Evolutionary conservation across 2,888 invertebrate species (phyloP).

Genomic region (Helicoverpa assulta): DNA sequence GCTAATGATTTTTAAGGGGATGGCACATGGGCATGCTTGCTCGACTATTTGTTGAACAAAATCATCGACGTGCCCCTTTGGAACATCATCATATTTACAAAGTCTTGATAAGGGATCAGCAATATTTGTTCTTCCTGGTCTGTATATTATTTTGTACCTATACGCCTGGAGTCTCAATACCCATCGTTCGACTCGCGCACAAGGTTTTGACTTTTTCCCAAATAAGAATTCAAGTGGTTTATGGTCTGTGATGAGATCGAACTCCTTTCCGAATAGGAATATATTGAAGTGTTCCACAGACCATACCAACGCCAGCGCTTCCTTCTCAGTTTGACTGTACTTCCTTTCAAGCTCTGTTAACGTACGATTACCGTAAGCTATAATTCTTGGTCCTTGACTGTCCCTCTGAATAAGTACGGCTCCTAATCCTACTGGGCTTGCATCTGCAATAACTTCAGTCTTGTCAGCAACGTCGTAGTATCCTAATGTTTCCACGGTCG

Average conservation of each 20-base stretch:
- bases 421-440: too few species aligned
- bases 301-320: conserved; percentile 57
- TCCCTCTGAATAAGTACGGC: conserved; percentile 1
- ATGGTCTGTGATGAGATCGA: conserved; percentile 68
- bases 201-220: conserved; percentile 67
- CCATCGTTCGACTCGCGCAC: conserved; percentile 65
- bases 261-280: conserved; percentile 60
- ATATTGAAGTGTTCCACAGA: conserved; percentile 61
- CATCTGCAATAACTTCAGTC: conserved; percentile 9
- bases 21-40: conserved; percentile 30
- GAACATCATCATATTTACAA: conserved; percentile 17
- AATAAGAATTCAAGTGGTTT: conserved; percentile 74
- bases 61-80: too few species aligned
- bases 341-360: conserved; percentile 34
- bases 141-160: conserved; percentile 44
- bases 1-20: conserved; percentile 29
- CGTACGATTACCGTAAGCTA: conserved; percentile 56
- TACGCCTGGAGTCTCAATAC: conserved; percentile 57
- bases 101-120: conserved; percentile 63
- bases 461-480: conserved; percentile 6
- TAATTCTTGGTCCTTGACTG: conserved; percentile 48
- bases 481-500: not conserved
- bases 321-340: conserved; percentile 63
- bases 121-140: conserved; percentile 63
- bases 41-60: conserved; percentile 45